Conservation (phyloP, 2,797 vertebrate species). For the Carapus acus region DNA sequence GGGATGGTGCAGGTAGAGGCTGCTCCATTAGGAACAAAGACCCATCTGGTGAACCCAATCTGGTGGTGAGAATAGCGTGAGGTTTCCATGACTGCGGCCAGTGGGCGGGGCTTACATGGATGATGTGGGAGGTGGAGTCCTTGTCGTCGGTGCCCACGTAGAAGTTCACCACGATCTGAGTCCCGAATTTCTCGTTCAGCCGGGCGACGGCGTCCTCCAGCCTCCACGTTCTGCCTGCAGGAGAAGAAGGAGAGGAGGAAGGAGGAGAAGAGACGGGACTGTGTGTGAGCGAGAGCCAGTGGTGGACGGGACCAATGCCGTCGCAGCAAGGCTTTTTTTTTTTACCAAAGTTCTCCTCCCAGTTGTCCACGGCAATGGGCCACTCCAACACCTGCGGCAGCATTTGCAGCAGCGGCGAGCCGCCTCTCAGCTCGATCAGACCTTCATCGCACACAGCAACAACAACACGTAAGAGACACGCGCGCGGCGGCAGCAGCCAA, state of each 20-base stretch:
- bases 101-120: constrained; percentile 94
- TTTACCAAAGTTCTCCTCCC: constrained; percentile 79
- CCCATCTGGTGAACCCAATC: too few relatives aligned
- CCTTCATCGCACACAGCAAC: constrained; percentile 60
- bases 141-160: constrained; percentile 89
- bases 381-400: constrained; percentile 81
- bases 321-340: constrained; percentile 3
- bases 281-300: neutral
- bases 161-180: constrained; percentile 86
- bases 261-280: constrained; percentile 1
- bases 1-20: too few relatives aligned
- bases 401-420: constrained; percentile 77
- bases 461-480: too few relatives aligned
- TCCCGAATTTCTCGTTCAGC: constrained; percentile 86
- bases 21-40: too few relatives aligned
- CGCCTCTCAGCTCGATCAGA: constrained; percentile 81
- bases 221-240: constrained; percentile 78
- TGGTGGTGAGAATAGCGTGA: too few relatives aligned
- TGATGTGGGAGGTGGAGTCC: constrained; percentile 84
- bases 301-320: neutral
- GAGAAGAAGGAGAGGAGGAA: constrained; percentile 6
- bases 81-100: too few relatives aligned
- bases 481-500: too few relatives aligned
- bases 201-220: constrained; percentile 80
- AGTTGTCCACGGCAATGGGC: constrained; percentile 83